These are phyloP conservation scores for Camponotus floridanus DNA, from an alignment of 1,140 invertebrate genomes.

Conservation along the genomic window DNA sequence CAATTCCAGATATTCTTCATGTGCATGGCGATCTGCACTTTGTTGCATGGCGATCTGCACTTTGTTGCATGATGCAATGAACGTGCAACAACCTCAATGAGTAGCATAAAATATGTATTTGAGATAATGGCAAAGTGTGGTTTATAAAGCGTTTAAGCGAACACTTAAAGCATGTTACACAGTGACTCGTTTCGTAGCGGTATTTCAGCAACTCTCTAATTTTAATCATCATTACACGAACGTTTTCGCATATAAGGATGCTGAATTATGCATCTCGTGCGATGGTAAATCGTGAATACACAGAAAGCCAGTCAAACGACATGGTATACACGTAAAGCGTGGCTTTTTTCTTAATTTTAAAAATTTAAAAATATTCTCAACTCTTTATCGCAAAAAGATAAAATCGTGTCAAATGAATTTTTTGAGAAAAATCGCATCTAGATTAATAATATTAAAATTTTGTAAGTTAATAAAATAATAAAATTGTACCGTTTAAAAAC, in stretches of 20 bases:
- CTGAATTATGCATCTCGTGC: slow-evolving; percentile 53
- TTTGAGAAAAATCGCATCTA: not conserved
- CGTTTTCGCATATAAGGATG: slow-evolving; percentile 21
- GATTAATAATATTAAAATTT: not conserved
- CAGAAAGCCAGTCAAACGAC: slow-evolving; percentile 44
- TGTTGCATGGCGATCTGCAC: not conserved
- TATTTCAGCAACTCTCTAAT: slow-evolving; percentile 42
- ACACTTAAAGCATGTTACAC: slow-evolving; percentile 50
- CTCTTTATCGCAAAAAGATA: not conserved
- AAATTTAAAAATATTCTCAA: not conserved
- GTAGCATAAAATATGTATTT: slow-evolving; percentile 33
- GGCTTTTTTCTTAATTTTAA: not conserved
- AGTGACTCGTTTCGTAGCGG: slow-evolving; percentile 30
- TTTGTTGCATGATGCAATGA: slow-evolving; percentile 45
- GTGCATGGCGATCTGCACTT: too few species aligned
- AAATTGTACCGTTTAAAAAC: not conserved
- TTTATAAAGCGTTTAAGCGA: slow-evolving; percentile 55
- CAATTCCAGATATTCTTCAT: slow-evolving; percentile 10
- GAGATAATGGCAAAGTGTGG: slow-evolving; percentile 47
- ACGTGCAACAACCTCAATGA: slow-evolving; percentile 14
- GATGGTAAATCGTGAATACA: slow-evolving; percentile 48
- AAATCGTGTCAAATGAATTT: not conserved
- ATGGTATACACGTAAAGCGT: slow-evolving; percentile 21
- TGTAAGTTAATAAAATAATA: not conserved
- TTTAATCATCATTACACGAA: slow-evolving; percentile 33